Evolutionary conservation across 2,888 invertebrate species (phyloP).

Genomic region (Parelbella ahira): DNA sequence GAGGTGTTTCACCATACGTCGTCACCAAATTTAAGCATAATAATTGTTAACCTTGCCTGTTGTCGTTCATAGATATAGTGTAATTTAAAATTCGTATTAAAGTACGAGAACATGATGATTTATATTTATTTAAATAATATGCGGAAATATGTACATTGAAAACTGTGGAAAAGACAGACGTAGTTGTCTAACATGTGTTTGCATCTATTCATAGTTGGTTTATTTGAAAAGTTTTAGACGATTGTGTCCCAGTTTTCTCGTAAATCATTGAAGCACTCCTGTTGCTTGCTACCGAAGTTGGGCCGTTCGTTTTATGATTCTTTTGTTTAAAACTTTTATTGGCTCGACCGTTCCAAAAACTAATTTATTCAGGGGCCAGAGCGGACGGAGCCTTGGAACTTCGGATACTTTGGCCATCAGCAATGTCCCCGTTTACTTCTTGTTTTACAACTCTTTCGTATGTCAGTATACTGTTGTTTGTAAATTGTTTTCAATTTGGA

Average conservation of each 20-base stretch:
- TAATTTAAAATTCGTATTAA: too few species aligned
- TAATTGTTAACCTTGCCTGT: too few species aligned
- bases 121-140: too few species aligned
- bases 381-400: conserved; percentile 60
- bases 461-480: conserved; percentile 1
- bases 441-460: conserved; percentile 8
- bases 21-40: too few species aligned
- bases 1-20: too few species aligned
- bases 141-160: too few species aligned
- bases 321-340: conserved; percentile 81
- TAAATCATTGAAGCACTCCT: conserved; percentile 73
- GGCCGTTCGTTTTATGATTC: conserved; percentile 75
- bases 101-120: too few species aligned
- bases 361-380: conserved; percentile 75
- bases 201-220: conserved; percentile 65
- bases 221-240: conserved; percentile 69
- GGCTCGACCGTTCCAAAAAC: conserved; percentile 69
- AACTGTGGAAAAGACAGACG: conserved; percentile 27
- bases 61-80: too few species aligned
- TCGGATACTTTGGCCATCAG: conserved; percentile 32
- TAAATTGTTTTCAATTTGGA: conserved; percentile 8
- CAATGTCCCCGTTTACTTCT: conserved; percentile 10
- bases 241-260: conserved; percentile 65
- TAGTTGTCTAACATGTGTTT: conserved; percentile 56
- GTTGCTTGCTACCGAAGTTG: conserved; percentile 71